phyloP scores from a whole-genome alignment of 2,113 vertebrate genomes.

The Oncorhynchus clarkii region DNA sequence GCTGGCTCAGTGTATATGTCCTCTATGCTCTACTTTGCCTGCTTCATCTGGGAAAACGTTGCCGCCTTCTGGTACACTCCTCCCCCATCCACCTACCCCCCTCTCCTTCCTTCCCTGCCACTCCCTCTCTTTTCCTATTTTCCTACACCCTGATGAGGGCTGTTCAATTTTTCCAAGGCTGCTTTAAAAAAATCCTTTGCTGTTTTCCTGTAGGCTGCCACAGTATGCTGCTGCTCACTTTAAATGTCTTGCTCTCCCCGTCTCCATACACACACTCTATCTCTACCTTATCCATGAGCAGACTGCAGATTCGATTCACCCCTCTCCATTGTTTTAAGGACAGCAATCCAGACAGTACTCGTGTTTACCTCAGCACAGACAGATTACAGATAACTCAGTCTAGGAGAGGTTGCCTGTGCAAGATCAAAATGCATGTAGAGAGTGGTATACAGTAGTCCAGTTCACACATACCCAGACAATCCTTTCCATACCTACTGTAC shows the following conservation, averaged over 20 bases:
- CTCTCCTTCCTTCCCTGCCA: slow-evolving; percentile 38
- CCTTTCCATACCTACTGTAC: not conserved
- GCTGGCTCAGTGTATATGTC: slow-evolving; percentile 19
- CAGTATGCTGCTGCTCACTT: slow-evolving; percentile 7
- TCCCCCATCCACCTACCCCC: slow-evolving; percentile 26
- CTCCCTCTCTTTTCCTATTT: slow-evolving; percentile 22
- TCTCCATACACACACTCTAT: not conserved
- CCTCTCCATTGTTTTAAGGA: too few relatives aligned
- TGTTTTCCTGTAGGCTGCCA: not conserved
- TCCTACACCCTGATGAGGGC: not conserved
- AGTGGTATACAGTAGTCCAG: not conserved
- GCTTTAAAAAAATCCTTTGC: not conserved
- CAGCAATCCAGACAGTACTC: too few relatives aligned
- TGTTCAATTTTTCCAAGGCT: not conserved
- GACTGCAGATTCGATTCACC: too few relatives aligned
- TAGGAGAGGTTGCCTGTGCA: not conserved
- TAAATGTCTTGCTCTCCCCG: not conserved
- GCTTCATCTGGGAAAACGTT: slow-evolving; percentile 46
- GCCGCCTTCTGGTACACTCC: slow-evolving; percentile 40
- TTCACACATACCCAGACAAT: not conserved
- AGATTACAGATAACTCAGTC: too few relatives aligned
- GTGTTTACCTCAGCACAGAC: too few relatives aligned
- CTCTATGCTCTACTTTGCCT: slow-evolving; percentile 23
- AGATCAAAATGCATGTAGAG: not conserved
- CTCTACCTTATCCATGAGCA: not conserved